A percentile compares a stretch with the other conserved stretches of the same genome.
phyloP scores from a whole-genome alignment of 2,113 vertebrate genomes.

The Melanerpes aurifrons region DNA sequence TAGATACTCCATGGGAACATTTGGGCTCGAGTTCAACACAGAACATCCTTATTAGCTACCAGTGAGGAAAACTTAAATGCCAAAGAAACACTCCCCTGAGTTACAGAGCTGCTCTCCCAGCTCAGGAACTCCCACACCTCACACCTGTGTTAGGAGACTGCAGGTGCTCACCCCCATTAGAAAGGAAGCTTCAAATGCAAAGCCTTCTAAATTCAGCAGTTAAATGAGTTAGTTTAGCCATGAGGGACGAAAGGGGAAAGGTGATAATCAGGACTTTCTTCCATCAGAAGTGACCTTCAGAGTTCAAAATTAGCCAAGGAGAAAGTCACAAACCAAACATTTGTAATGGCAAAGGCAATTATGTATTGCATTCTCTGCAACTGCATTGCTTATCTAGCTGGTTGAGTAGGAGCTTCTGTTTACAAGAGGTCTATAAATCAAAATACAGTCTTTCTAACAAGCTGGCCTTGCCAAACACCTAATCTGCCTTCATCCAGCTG shows the following conservation, averaged over 20 bases:
- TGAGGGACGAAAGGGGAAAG: neutral
- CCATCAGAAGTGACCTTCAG: neutral
- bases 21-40: neutral
- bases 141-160: neutral
- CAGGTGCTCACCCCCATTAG: neutral
- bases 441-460: neutral
- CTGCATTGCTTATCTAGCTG: neutral
- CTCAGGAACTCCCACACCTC: neutral
- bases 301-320: neutral
- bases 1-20: neutral
- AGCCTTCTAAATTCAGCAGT: neutral
- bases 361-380: neutral
- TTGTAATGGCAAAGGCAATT: neutral
- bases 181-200: neutral
- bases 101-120: neutral
- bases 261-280: neutral
- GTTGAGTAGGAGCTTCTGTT: neutral
- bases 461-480: neutral
- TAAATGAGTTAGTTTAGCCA: neutral
- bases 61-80: neutral
- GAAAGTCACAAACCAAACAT: neutral
- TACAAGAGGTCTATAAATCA: neutral
- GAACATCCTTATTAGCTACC: neutral
- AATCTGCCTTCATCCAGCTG: neutral
- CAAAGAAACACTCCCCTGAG: neutral